These are phyloP conservation scores for Dendrolimus houi DNA, from an alignment of 2,888 invertebrate species.

Conservation along the genomic window DNA sequence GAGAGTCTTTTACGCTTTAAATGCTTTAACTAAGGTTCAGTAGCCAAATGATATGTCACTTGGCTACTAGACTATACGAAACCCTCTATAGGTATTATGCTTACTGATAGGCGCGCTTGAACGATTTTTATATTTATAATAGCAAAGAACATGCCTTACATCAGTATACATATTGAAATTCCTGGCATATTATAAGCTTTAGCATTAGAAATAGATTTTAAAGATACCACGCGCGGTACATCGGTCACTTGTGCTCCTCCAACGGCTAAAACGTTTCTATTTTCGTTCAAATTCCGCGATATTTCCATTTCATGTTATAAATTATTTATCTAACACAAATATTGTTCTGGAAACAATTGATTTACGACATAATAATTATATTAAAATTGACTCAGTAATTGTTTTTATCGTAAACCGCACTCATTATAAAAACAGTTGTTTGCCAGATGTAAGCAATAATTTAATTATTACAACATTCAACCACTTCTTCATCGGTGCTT, in stretches of 20 bases:
- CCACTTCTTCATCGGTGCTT: not conserved
- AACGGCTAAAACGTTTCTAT: not conserved
- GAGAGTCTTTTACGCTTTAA: no score
- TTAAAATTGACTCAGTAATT: not conserved
- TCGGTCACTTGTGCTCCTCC: not conserved
- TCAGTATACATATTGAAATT: no score
- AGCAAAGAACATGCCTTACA: no score
- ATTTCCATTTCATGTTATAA: not conserved
- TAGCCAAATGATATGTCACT: no score
- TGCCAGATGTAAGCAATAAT: not conserved
- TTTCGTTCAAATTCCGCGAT: not conserved
- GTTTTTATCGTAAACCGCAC: conserved; percentile 1
- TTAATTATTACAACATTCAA: not conserved
- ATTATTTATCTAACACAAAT: conserved; percentile 1
- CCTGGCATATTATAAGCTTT: not conserved
- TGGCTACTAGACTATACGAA: no score
- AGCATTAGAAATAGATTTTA: not conserved
- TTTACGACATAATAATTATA: not conserved
- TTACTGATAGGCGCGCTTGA: no score
- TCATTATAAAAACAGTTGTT: not conserved
- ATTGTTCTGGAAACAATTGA: conserved; percentile 1
- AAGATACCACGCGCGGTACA: conserved; percentile 1
- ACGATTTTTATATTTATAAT: no score
- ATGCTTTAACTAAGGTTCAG: no score
- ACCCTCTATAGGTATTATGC: no score